Evolutionary conservation across 2,113 vertebrate genomes (phyloP), one percentile per base, ranked within the genome.

Genomic region (Protomyctophum bolini): DNA sequence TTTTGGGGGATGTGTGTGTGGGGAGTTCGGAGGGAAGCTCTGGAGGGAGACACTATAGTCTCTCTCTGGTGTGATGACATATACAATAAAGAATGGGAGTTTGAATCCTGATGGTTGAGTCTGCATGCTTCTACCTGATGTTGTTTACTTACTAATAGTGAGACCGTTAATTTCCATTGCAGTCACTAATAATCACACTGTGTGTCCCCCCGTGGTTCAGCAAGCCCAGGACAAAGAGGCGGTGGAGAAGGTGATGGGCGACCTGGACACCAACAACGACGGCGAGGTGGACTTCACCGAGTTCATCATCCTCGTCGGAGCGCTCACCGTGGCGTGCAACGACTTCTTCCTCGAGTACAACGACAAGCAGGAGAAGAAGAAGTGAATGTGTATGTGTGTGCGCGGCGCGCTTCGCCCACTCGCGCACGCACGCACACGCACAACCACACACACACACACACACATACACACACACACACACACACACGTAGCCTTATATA

Each of bases 281-380:
- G 94, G 94, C 0, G 93, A 94, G 90, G 94, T 94, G 55, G 94
- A 94, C 85, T 94, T 94, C 83, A 93, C 92, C 0, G 94, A 94
- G 86, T 94, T 94, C 74, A 87, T 94, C 81, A 93, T 94, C 33
- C 86, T 94, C 48, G 91, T 94, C 0, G 93, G 93, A 10, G 94
- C 94, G 1, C 92, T 94, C 1, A 94, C 94, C 1, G 92, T 94
- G 15, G 94, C 94, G 77, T 94, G 94, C 73, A 94, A 94, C 8
- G 93, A 94, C 81, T 94, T 94, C 90, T 94, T 94, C 90, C 83
- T 90, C 68, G 93, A 94, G 80, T 92, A 72, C 80, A 92, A 93
- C 41, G 83, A 92, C 0, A 91, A 94, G 47, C 75, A 57, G 9
- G 77, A 82, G 77, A 91, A 91, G 72, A 91, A 92, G 80, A 70